Evolutionary conservation across 2,888 invertebrate species (phyloP).

Genomic region (Mesoligia furuncula): DNA sequence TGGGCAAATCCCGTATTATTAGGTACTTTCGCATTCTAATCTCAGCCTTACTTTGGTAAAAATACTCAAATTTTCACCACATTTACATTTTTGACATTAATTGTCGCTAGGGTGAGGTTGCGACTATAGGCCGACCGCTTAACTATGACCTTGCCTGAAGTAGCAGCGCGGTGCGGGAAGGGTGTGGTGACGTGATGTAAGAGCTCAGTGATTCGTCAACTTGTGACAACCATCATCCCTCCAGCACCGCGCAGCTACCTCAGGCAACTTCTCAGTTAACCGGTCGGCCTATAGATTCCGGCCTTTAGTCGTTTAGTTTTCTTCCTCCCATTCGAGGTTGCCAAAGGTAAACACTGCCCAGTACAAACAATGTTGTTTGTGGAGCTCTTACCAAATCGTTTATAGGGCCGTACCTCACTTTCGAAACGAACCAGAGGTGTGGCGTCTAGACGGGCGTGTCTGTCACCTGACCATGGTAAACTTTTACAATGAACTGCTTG

Average conservation of each 20-base stretch:
- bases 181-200: no score
- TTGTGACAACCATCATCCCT: no score
- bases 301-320: not conserved
- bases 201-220: no score
- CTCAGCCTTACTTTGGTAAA: not conserved
- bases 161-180: no score
- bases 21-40: not conserved
- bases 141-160: no score
- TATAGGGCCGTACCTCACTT: constrained; percentile 30
- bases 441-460: constrained; percentile 29
- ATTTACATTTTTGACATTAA: not conserved
- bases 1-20: not conserved
- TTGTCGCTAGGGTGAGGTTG: not conserved
- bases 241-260: no score
- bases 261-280: no score
- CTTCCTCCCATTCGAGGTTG: not conserved
- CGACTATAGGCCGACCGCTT: not conserved
- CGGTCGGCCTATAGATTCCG: no score
- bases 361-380: constrained; percentile 7
- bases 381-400: constrained; percentile 30
- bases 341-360: constrained; percentile 2
- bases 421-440: constrained; percentile 43
- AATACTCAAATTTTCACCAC: not conserved
- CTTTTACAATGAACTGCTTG: constrained; percentile 10
- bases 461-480: constrained; percentile 25